Conservation (phyloP, 2,113 vertebrate species). For the Elephantulus edwardii region DNA sequence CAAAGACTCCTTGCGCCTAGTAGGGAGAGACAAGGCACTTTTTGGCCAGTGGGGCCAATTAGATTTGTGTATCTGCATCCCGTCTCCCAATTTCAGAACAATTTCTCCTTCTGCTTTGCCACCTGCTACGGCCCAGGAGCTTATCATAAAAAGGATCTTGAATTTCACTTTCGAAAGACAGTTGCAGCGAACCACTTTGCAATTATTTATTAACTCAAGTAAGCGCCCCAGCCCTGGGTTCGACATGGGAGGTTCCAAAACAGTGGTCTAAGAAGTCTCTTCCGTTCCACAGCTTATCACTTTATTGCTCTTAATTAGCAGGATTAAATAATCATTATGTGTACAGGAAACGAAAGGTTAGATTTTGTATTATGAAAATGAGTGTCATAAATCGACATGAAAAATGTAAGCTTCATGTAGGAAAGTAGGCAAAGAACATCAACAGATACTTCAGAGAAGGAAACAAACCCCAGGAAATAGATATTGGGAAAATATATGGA, state of each 20-base stretch:
- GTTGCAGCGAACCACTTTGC: neutral
- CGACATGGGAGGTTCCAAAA: constrained; percentile 21
- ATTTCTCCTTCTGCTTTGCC: constrained; percentile 37
- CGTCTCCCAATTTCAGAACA: constrained; percentile 14
- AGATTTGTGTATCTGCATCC: neutral
- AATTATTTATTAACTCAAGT: neutral
- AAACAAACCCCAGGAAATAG: constrained; percentile 47
- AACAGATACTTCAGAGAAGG: neutral
- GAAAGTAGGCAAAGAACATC: constrained; percentile 16
- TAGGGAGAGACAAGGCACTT: no score
- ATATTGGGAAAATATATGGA: constrained; percentile 37
- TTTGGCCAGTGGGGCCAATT: no score
- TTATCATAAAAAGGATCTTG: constrained; percentile 18
- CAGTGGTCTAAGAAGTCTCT: neutral
- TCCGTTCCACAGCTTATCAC: constrained; percentile 2
- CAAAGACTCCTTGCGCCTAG: neutral
- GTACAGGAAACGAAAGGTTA: constrained; percentile 35
- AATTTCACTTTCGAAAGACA: constrained; percentile 23
- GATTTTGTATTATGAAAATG: constrained; percentile 41
- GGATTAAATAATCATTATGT: constrained; percentile 21
- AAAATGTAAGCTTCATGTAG: neutral
- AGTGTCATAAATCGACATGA: constrained; percentile 26
- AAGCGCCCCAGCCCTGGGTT: neutral
- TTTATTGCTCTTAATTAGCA: constrained; percentile 23
- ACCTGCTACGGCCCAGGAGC: neutral